Conservation (phyloP, 1,140 invertebrate species). For the Leptopilina boulardi region DNA sequence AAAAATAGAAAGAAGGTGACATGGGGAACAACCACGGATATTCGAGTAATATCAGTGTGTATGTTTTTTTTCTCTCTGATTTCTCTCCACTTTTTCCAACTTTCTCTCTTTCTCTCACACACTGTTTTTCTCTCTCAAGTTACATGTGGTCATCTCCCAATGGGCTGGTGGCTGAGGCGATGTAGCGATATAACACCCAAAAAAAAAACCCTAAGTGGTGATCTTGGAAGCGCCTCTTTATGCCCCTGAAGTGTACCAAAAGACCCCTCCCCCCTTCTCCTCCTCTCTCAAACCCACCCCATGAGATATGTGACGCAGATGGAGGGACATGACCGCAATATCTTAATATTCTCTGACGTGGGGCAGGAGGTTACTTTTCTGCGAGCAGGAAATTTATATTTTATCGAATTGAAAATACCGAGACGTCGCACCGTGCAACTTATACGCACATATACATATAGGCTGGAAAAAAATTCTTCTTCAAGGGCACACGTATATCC, state of each 20-base stretch:
- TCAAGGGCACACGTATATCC: too few relatives aligned
- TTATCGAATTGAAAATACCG: conserved; percentile 50
- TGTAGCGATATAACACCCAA: conserved; percentile 44
- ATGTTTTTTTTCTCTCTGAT: not conserved
- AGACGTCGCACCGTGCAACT: not conserved
- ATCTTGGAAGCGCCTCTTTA: conserved; percentile 57
- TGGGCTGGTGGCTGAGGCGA: conserved; percentile 47
- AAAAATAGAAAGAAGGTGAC: not conserved
- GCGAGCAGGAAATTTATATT: conserved; percentile 58
- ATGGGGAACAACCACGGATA: conserved; percentile 33
- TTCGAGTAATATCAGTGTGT: conserved; percentile 39
- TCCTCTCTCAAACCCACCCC: conserved; percentile 31
- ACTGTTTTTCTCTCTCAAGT: not conserved
- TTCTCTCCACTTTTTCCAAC: not conserved
- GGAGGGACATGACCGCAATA: conserved; percentile 61
- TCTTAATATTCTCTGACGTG: conserved; percentile 54
- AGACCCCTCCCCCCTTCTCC: too few relatives aligned
- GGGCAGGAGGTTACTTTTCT: conserved; percentile 38
- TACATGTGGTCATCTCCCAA: conserved; percentile 53
- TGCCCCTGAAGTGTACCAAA: conserved; percentile 41
- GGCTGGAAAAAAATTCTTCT: not conserved
- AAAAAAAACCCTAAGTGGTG: conserved; percentile 46
- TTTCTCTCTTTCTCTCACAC: not conserved
- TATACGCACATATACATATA: not conserved
- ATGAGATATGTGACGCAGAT: conserved; percentile 57